A percentile compares a stretch with the other conserved stretches of the same genome.
These are phyloP conservation scores for Isurus oxyrinchus DNA, from an alignment of 2,113 vertebrate genomes.

Conservation along the genomic window DNA sequence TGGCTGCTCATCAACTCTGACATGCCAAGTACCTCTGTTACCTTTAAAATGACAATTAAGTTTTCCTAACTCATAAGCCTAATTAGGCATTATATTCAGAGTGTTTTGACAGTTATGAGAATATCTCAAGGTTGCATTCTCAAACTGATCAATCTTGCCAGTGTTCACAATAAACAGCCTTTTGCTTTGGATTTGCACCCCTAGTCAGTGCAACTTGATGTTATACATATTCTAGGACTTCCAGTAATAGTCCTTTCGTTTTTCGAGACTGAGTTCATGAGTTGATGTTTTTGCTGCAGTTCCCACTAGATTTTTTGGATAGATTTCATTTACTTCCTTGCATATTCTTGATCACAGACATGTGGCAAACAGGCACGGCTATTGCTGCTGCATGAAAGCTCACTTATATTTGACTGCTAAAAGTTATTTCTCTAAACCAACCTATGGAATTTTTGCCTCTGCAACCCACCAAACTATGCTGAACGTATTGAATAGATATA, in stretches of 20 bases:
- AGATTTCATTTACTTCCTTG: background rate
- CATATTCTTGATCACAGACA: background rate
- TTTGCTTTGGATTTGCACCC: conserved; percentile 91
- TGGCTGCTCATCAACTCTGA: background rate
- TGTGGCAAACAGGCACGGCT: background rate
- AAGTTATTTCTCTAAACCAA: background rate
- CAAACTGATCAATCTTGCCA: background rate
- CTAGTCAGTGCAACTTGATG: conserved; percentile 98
- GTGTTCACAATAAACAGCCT: background rate
- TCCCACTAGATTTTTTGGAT: conserved; percentile 40
- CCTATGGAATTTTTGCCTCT: background rate
- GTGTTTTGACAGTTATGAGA: background rate
- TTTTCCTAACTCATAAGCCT: background rate
- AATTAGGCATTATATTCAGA: background rate
- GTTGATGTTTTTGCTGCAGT: conserved; percentile 42
- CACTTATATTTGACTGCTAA: background rate
- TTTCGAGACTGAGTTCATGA: conserved; percentile 67
- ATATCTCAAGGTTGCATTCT: background rate
- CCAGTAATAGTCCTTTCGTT: conserved; percentile 77
- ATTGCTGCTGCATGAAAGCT: background rate
- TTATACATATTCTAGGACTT: conserved; percentile 97
- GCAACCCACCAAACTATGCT: background rate
- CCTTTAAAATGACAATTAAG: background rate
- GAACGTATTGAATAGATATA: background rate
- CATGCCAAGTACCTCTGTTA: background rate